Percentiles rank a stretch among this genome's conserved stretches.
Evolutionary conservation across 2,113 vertebrate genomes (phyloP).

Genomic region (Pedionomus torquatus): DNA sequence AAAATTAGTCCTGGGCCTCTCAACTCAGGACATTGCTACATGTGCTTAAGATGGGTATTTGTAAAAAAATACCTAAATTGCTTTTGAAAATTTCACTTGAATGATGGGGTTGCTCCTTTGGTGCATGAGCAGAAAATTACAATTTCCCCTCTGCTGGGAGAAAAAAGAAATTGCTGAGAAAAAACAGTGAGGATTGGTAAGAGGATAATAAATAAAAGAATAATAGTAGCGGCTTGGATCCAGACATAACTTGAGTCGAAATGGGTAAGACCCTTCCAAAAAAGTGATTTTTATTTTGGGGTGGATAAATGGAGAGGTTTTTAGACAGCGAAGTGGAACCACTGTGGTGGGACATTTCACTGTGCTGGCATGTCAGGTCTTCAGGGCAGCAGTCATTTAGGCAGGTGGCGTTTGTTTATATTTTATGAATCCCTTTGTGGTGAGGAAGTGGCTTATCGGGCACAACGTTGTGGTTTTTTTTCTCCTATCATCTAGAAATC

Average conservation of each 20-base stretch:
- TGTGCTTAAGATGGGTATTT: background rate
- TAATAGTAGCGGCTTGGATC: background rate
- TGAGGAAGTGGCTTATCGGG: background rate
- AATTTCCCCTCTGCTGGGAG: background rate
- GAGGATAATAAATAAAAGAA: background rate
- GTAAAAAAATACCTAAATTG: background rate
- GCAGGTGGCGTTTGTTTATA: background rate
- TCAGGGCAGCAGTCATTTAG: background rate
- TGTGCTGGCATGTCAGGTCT: background rate
- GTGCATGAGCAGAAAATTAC: background rate
- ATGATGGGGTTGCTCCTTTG: background rate
- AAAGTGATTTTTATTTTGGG: background rate
- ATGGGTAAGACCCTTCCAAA: background rate
- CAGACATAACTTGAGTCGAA: background rate
- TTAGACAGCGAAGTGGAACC: background rate
- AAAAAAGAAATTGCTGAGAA: background rate
- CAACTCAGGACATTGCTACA: too few species aligned
- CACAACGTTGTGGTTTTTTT: background rate
- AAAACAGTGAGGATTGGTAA: background rate
- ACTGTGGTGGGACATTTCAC: background rate
- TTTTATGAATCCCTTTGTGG: background rate
- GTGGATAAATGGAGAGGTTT: background rate
- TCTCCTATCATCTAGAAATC: slow-evolving; percentile 78
- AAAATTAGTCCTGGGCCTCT: too few species aligned
- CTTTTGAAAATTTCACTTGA: background rate